phyloP scores from a whole-genome alignment of 2,113 vertebrate genomes.

The Coregonus clupeaformis region DNA sequence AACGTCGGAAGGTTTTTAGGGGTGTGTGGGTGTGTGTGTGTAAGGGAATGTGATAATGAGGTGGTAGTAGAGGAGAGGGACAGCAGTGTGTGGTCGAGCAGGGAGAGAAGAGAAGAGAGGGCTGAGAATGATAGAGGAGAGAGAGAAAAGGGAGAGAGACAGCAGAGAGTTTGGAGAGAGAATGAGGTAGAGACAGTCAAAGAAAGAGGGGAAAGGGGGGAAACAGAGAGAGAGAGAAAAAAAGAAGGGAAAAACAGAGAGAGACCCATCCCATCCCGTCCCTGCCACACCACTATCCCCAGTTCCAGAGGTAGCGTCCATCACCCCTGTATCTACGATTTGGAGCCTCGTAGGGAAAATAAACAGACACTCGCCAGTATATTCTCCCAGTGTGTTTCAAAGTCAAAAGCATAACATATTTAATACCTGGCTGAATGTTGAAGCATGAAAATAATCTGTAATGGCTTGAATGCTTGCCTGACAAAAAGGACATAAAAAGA shows the following conservation, averaged over 20 bases:
- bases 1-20: slow-evolving; percentile 47
- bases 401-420: background rate
- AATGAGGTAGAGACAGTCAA: slow-evolving; percentile 18
- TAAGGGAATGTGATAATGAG: no score
- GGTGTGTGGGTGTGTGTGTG: slow-evolving; percentile 18
- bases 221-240: background rate
- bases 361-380: background rate
- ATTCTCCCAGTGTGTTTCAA: slow-evolving; percentile 24
- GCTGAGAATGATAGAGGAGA: background rate
- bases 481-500: background rate
- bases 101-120: background rate
- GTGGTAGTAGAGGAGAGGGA: background rate
- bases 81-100: background rate
- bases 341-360: background rate
- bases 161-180: background rate
- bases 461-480: background rate
- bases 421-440: slow-evolving; percentile 11
- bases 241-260: background rate
- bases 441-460: slow-evolving; percentile 12
- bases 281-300: no score
- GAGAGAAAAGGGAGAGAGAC: background rate
- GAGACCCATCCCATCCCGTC: no score
- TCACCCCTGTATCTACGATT: background rate
- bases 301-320: no score
- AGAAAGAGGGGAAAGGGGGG: background rate